Evolutionary conservation across 2,888 invertebrate species (phyloP).

Genomic region (Xestia ashworthii): DNA sequence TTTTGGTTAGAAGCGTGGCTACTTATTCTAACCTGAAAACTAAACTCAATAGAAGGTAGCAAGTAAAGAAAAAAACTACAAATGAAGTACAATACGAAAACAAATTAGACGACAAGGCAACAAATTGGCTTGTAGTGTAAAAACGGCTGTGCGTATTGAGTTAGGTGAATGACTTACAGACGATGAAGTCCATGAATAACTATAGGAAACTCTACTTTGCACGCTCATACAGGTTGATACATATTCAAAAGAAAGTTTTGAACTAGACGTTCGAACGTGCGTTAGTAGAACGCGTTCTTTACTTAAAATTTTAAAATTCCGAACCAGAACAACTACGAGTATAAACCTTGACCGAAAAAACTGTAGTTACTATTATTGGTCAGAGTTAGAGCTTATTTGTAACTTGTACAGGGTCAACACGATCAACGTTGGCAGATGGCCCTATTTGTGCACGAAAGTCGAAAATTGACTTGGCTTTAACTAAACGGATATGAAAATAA

Average conservation of each 20-base stretch:
- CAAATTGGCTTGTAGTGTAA: conserved; percentile 32
- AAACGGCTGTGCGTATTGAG: conserved; percentile 34
- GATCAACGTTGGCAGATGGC: conserved; percentile 15
- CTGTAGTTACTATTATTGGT: not conserved
- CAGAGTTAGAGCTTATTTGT: not conserved
- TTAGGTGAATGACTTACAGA: conserved; percentile 59
- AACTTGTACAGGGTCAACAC: conserved; percentile 7
- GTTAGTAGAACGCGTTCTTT: no score
- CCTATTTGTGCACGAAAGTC: conserved; percentile 13
- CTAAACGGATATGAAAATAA: conserved; percentile 15
- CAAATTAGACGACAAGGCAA: conserved; percentile 6
- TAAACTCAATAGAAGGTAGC: not conserved
- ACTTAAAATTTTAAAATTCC: not conserved
- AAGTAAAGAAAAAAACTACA: not conserved
- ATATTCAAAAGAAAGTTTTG: not conserved
- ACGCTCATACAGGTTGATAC: conserved; percentile 6
- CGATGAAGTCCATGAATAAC: conserved; percentile 48
- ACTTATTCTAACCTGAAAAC: not conserved
- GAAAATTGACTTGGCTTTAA: conserved; percentile 21
- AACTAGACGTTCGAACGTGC: no score
- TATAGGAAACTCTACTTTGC: conserved; percentile 31
- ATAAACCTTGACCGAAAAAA: conserved; percentile 5
- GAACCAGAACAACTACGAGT: not conserved
- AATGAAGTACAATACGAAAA: conserved; percentile 16
- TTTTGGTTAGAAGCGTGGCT: not conserved